These are phyloP conservation scores for Lasiommata megera DNA, from an alignment of 2,888 invertebrate species.

Conservation along the genomic window DNA sequence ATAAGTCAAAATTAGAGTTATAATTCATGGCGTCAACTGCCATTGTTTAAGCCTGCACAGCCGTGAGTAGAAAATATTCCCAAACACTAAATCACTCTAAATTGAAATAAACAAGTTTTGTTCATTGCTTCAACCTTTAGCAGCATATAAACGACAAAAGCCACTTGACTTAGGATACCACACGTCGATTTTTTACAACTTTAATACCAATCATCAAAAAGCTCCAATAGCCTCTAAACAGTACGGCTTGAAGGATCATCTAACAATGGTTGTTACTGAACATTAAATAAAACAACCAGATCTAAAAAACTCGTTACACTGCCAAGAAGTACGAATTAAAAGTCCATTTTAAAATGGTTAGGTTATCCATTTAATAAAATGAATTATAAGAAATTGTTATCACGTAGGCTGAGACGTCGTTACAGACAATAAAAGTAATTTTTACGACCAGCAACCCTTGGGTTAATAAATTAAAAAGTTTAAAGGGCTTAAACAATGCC, in stretches of 20 bases:
- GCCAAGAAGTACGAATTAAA: conserved; percentile 9
- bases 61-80: conserved; percentile 40
- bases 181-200: conserved; percentile 14
- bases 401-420: conserved; percentile 79
- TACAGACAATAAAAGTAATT: conserved; percentile 81
- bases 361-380: conserved; percentile 43
- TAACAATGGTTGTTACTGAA: conserved; percentile 37
- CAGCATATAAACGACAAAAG: conserved; percentile 68
- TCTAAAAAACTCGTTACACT: conserved; percentile 21
- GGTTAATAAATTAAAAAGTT: conserved; percentile 80
- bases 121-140: conserved; percentile 64
- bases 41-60: conserved; percentile 65
- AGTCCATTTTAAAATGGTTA: conserved; percentile 44
- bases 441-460: conserved; percentile 76
- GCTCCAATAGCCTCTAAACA: conserved; percentile 17
- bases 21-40: conserved; percentile 27
- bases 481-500: conserved; percentile 70
- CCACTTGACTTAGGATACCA: conserved; percentile 61
- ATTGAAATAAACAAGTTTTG: conserved; percentile 62
- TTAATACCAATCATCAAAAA: conserved; percentile 18
- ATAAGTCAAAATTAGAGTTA: neutral
- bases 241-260: conserved; percentile 36
- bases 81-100: conserved; percentile 69
- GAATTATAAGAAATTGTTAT: conserved; percentile 77
- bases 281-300: conserved; percentile 47